phyloP scores from a whole-genome alignment of 2,113 vertebrate genomes.

The Cricetomys ansorgei region DNA sequence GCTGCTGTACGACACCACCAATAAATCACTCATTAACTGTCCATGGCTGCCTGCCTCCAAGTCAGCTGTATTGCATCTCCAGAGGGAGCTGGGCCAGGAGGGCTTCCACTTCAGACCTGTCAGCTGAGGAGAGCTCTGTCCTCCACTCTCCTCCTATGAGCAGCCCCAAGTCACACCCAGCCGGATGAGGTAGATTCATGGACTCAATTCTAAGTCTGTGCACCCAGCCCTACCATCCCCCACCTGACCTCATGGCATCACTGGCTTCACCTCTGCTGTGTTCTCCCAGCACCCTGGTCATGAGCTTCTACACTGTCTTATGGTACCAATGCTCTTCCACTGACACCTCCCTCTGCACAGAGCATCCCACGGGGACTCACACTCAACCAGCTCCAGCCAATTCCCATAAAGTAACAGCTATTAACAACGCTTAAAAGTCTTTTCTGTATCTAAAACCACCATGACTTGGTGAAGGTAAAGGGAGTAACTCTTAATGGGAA shows the following conservation, averaged over 20 bases:
- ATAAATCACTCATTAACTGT: conserved; percentile 88
- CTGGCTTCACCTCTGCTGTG: neutral
- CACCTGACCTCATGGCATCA: neutral
- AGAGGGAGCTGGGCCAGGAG: neutral
- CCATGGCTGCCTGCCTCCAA: conserved; percentile 72
- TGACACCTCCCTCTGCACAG: no score
- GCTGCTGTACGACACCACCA: conserved; percentile 51
- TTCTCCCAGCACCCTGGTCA: neutral
- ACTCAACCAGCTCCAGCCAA: neutral
- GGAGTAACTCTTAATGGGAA: neutral
- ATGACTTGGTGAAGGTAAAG: neutral
- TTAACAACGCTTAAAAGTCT: neutral
- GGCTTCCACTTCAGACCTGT: neutral
- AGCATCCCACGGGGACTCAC: fast-evolving
- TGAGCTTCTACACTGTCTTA: neutral
- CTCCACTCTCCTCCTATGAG: neutral
- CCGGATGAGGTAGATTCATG: neutral
- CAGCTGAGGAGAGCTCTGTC: fast-evolving
- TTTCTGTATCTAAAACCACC: neutral
- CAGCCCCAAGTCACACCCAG: no score
- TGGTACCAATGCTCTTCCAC: neutral
- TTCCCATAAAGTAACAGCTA: neutral
- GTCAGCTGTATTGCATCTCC: neutral
- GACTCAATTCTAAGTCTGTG: neutral
- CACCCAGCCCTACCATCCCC: neutral